Base-by-base conservation (phyloP, 2,888 invertebrate genomes). In the Athalia circularis region DNA sequence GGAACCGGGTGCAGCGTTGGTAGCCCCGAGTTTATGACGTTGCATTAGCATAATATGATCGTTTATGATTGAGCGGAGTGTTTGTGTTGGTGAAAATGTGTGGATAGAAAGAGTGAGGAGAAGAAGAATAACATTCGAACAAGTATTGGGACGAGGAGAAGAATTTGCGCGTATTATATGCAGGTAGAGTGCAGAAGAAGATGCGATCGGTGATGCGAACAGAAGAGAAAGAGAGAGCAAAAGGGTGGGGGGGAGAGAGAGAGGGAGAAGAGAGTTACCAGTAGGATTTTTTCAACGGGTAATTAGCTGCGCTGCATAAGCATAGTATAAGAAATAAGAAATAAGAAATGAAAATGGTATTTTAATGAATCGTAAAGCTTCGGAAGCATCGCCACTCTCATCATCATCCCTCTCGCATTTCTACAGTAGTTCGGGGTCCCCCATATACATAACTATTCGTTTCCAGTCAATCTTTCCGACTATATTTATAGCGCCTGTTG, bases 351-450 rank as follows among this genome's bases (percentile, higher is more conserved):
- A 29, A 75, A 87, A 85, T 86, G 87, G 87, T 84, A 86, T 87
- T 87, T 87, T 87, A 87, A 87, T 87, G 87, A 87, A 86, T 87
- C 86, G 85, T 86, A 87, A 87, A 86, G 82, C 82, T 83, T 83
- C 82, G 81, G 82, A 81, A 82, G 80, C 80, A 81, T 80, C 65
- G 59, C 67, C 70, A 50, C n/a, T 54, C 54, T n/a, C 11, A 54
- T 29, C 29, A 29, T 72, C 72, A 59, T 59, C 72, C 52, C 47
- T 57, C 59, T 13, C 48, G n/a, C 65, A 47, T 59, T 13, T 52
- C 29, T 11, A 15, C 13, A 13, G 62, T 13, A 62, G 8, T 11
- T 15, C 5, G 13, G 13, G 43, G 47, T 59, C 75, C 11, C 50
- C 64, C n/a, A 52, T 45, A 54, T 57, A 11, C 9, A 47, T 11